A percentile compares a stretch with the other conserved stretches of the same genome.
phyloP scores from a whole-genome alignment of 2,888 invertebrate species.

The Poecilobothrus nobilitatus region DNA sequence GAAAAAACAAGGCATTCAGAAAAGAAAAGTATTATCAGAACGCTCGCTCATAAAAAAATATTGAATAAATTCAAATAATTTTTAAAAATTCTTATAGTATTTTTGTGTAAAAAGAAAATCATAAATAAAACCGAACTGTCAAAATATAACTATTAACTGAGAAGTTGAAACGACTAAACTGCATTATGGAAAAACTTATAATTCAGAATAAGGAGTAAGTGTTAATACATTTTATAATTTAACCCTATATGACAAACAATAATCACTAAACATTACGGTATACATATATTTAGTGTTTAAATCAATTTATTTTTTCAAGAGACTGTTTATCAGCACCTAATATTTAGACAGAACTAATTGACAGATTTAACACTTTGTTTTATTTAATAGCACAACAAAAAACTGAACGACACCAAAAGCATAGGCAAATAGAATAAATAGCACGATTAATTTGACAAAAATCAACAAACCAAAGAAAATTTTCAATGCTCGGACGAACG shows the following conservation, averaged over 20 bases:
- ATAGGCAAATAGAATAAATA: neutral
- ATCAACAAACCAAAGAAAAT: neutral
- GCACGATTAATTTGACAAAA: neutral
- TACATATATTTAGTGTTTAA: neutral
- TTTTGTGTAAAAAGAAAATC: neutral
- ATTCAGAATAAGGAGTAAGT: neutral
- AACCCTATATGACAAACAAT: neutral
- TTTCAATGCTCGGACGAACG: neutral
- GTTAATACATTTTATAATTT: neutral
- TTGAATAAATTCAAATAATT: no score
- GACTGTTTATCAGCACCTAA: neutral
- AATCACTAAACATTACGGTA: neutral
- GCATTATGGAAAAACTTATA: no score
- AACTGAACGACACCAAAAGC: neutral
- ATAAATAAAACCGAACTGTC: neutral
- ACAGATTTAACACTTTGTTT: neutral
- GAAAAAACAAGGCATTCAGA: no score
- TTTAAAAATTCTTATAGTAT: no score
- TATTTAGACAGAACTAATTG: slow-evolving; percentile 1
- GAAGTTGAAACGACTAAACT: no score
- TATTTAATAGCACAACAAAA: neutral
- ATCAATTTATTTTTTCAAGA: neutral
- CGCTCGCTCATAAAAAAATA: no score
- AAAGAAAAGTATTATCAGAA: no score
- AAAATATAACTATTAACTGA: no score